Conservation (phyloP, 2,797 vertebrate genomes). For the Holocentrus rufus region DNA sequence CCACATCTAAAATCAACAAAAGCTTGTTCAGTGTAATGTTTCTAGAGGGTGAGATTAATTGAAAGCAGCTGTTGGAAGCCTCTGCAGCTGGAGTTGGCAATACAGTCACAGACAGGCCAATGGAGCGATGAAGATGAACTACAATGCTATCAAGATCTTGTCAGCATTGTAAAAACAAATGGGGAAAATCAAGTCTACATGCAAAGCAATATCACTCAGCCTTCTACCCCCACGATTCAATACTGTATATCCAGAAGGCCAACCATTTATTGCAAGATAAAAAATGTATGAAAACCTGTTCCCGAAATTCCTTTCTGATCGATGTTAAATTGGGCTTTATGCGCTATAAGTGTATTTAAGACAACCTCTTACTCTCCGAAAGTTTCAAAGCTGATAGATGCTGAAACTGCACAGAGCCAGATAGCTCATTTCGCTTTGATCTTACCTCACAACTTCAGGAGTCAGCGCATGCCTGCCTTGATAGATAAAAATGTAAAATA, state of each 20-base stretch:
- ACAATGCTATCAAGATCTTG: conserved; percentile 28
- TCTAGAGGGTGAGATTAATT: conserved; percentile 71
- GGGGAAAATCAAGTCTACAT: not conserved
- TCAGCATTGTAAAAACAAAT: conserved; percentile 31
- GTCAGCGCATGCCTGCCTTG: not conserved
- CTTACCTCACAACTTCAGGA: not conserved
- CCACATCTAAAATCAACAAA: conserved; percentile 81
- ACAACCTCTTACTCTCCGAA: conserved; percentile 12
- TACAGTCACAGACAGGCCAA: conserved; percentile 59
- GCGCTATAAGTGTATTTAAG: conserved; percentile 27
- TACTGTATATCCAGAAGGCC: not conserved
- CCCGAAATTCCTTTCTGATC: not conserved
- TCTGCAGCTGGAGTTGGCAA: conserved; percentile 71
- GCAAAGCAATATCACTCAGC: not conserved
- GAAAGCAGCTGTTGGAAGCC: conserved; percentile 77
- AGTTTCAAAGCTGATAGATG: conserved; percentile 32
- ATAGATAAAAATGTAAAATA: conserved; percentile 28
- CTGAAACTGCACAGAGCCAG: conserved; percentile 15
- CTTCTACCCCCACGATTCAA: not conserved
- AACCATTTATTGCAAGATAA: not conserved
- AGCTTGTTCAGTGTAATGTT: conserved; percentile 74
- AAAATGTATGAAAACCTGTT: conserved; percentile 4
- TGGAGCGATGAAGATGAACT: conserved; percentile 48
- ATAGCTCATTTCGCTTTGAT: conserved; percentile 40
- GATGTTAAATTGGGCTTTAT: conserved; percentile 10